A percentile compares a stretch with the other conserved stretches of the same genome.
phyloP scores from a whole-genome alignment of 2,797 vertebrate genomes.

The Amphiprion clarkii region DNA sequence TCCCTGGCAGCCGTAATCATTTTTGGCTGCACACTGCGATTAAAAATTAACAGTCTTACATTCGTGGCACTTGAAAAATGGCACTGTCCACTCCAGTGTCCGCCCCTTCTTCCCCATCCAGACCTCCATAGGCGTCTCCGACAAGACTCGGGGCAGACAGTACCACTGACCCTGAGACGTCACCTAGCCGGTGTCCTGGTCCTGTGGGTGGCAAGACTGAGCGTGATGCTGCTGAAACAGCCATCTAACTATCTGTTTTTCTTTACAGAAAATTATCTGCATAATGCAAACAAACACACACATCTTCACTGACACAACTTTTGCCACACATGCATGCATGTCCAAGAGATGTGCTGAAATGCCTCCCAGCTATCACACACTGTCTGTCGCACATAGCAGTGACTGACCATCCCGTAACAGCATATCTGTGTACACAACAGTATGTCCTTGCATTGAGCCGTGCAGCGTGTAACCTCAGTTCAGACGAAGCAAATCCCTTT shows the following conservation, averaged over 20 bases:
- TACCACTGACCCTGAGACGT: slow-evolving; percentile 91
- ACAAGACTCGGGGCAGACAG: slow-evolving; percentile 91
- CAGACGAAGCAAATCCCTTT: slow-evolving; percentile 13
- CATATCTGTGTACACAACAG: slow-evolving; percentile 24
- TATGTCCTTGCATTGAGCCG: slow-evolving; percentile 36
- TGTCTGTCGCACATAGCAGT: slow-evolving; percentile 34
- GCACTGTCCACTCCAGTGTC: slow-evolving; percentile 92
- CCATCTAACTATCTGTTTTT: slow-evolving; percentile 2
- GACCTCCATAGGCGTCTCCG: slow-evolving; percentile 89
- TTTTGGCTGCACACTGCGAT: not conserved
- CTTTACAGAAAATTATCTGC: not conserved
- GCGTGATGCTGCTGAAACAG: slow-evolving; percentile 17
- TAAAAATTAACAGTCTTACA: slow-evolving; percentile 85
- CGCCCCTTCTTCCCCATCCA: slow-evolving; percentile 91
- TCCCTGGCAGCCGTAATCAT: not conserved
- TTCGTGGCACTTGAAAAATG: slow-evolving; percentile 94
- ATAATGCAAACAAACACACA: not conserved
- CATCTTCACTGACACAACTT: slow-evolving; percentile 21
- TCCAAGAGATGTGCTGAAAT: slow-evolving; percentile 34
- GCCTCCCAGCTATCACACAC: slow-evolving; percentile 32
- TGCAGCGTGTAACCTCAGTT: slow-evolving; percentile 1
- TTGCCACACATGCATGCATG: slow-evolving; percentile 41
- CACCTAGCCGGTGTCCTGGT: slow-evolving; percentile 89
- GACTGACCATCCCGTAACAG: slow-evolving; percentile 33
- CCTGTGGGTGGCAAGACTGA: slow-evolving; percentile 80